These are phyloP conservation scores for Dysdera silvatica DNA, from an alignment of 1,140 invertebrate genomes.

Conservation along the genomic window DNA sequence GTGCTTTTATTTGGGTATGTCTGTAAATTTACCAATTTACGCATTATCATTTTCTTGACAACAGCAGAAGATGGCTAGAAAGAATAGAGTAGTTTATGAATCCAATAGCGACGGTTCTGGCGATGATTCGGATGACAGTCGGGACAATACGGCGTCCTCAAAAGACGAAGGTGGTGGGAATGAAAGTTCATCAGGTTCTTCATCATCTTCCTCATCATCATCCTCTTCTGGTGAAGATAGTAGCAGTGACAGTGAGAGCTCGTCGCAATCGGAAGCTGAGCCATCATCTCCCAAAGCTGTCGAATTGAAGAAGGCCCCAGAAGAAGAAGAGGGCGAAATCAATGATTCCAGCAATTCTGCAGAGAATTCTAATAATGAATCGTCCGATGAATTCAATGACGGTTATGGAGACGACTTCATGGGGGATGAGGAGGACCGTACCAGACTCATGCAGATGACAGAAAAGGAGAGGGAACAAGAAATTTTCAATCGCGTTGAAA, in stretches of 20 bases:
- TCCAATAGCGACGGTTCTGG: slow-evolving; percentile 72
- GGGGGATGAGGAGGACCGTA: slow-evolving; percentile 91
- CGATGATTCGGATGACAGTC: slow-evolving; percentile 78
- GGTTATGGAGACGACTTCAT: slow-evolving; percentile 94
- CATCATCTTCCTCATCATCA: slow-evolving; percentile 50
- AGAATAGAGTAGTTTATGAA: slow-evolving; percentile 74
- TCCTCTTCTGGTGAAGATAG: slow-evolving; percentile 58
- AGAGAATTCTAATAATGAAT: slow-evolving; percentile 44
- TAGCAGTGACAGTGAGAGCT: slow-evolving; percentile 38
- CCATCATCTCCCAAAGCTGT: no score
- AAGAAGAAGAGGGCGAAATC: slow-evolving; percentile 51
- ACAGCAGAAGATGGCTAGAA: slow-evolving; percentile 89
- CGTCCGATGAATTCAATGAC: slow-evolving; percentile 57
- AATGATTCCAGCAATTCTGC: slow-evolving; percentile 34
- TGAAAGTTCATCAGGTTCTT: slow-evolving; percentile 36
- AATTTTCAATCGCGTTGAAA: slow-evolving; percentile 91
- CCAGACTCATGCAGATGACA: slow-evolving; percentile 79
- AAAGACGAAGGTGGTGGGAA: slow-evolving; percentile 50
- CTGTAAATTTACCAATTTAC: no score
- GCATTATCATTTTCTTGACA: no score
- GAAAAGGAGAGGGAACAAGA: slow-evolving; percentile 96
- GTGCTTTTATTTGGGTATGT: no score
- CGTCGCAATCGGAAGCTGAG: neutral
- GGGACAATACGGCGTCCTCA: slow-evolving; percentile 86
- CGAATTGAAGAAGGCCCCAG: slow-evolving; percentile 58